Percentiles rank a stretch among this genome's conserved stretches.
Conservation (phyloP, 1,140 invertebrate species). For the Bombus picipes region DNA sequence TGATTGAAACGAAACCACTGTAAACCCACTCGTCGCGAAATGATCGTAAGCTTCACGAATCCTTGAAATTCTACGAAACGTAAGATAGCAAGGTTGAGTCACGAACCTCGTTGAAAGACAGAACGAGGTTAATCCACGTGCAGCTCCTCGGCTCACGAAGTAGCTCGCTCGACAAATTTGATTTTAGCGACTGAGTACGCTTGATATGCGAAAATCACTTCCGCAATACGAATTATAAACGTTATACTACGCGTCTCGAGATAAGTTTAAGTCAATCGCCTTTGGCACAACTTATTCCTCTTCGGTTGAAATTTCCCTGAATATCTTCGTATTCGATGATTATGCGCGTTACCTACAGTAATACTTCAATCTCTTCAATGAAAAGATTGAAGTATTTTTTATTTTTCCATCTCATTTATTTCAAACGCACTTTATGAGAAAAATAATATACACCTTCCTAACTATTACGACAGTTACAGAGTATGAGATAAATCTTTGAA, state of each 20-base stretch:
- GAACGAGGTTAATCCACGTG: slow-evolving; percentile 47
- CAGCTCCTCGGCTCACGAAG: slow-evolving; percentile 8
- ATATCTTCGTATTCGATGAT: too few relatives aligned
- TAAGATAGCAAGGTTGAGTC: slow-evolving; percentile 24
- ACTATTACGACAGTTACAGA: too few relatives aligned
- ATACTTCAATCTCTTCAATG: too few relatives aligned
- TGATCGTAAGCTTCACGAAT: slow-evolving; percentile 43
- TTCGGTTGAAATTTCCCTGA: too few relatives aligned
- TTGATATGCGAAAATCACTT: slow-evolving; percentile 17
- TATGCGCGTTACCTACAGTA: too few relatives aligned
- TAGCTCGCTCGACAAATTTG: slow-evolving; percentile 33
- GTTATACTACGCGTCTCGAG: not conserved
- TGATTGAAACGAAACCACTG: slow-evolving; percentile 36
- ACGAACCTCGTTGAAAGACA: slow-evolving; percentile 17
- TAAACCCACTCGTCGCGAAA: slow-evolving; percentile 28
- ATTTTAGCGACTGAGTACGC: slow-evolving; percentile 11
- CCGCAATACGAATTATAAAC: not conserved
- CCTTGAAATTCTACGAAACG: slow-evolving; percentile 50
- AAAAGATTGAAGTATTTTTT: not conserved
- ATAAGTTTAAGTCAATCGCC: not conserved
- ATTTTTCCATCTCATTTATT: not conserved
- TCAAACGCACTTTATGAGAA: too few relatives aligned
- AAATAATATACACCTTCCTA: too few relatives aligned
- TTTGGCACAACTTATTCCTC: too few relatives aligned
- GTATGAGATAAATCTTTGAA: too few relatives aligned